These are phyloP conservation scores for Pionites leucogaster DNA, from an alignment of 2,113 vertebrate genomes.

Conservation along the genomic window DNA sequence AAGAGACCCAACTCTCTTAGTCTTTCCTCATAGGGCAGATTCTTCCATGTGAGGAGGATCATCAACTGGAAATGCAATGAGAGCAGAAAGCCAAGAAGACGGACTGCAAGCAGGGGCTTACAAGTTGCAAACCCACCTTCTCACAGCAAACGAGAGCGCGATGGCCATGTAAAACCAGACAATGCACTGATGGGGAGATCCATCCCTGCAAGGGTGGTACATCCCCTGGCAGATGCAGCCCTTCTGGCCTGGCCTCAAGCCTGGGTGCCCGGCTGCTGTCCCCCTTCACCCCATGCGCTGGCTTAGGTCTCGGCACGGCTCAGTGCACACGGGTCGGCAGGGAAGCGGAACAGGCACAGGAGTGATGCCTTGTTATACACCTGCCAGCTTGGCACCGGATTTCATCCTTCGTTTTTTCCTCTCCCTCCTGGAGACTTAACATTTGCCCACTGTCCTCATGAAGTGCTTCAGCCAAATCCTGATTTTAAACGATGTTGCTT, in stretches of 20 bases:
- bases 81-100: neutral
- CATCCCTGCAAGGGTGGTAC: neutral
- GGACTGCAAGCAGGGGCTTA: neutral
- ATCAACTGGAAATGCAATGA: fast-evolving
- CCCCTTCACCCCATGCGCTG: fast-evolving
- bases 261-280: neutral
- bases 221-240: neutral
- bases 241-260: neutral
- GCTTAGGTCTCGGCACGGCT: fast-evolving
- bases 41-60: neutral
- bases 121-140: neutral
- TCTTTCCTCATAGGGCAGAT: neutral
- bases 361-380: neutral
- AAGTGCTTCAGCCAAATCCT: neutral
- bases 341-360: neutral
- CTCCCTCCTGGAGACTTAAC: neutral
- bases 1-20: neutral
- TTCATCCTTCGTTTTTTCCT: neutral
- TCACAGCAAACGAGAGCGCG: fast-evolving
- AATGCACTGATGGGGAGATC: fast-evolving
- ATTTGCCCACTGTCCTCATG: neutral
- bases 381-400: neutral
- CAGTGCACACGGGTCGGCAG: fast-evolving
- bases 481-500: neutral
- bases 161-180: fast-evolving